Percentiles rank a stretch among this genome's conserved stretches.
These are phyloP conservation scores for Rhinella marina DNA, from an alignment of 2,797 vertebrate species.

Conservation along the genomic window DNA sequence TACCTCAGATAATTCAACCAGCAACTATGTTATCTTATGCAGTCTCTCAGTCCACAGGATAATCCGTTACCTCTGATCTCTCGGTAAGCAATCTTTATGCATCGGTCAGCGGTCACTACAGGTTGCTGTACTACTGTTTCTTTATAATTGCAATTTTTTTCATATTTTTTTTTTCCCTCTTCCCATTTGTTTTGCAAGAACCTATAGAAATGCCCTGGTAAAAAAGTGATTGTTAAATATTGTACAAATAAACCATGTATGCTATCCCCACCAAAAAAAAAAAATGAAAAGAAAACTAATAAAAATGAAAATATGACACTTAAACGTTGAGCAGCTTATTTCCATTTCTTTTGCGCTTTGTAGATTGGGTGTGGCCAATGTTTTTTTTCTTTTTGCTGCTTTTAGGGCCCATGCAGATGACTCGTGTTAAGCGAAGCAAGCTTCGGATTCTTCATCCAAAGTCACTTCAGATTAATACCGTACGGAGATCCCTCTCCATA, in stretches of 20 bases:
- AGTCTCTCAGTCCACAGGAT: slow-evolving; percentile 72
- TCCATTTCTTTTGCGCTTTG: background rate
- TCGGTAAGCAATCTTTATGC: slow-evolving; percentile 77
- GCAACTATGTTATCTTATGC: slow-evolving; percentile 77
- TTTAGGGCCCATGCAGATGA: too few species aligned
- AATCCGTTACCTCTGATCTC: slow-evolving; percentile 80
- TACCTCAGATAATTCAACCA: slow-evolving; percentile 90
- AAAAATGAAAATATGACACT: slow-evolving; percentile 36
- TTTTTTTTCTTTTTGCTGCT: background rate
- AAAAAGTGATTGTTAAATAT: slow-evolving; percentile 91
- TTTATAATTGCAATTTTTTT: slow-evolving; percentile 75
- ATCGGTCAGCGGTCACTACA: slow-evolving; percentile 81
- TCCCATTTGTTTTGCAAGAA: slow-evolving; percentile 69
- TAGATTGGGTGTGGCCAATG: too few species aligned
- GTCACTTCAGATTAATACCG: too few species aligned
- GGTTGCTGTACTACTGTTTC: slow-evolving; percentile 83
- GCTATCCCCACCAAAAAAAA: slow-evolving; percentile 78
- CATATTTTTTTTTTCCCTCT: background rate
- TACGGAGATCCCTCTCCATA: too few species aligned
- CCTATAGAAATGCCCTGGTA: slow-evolving; percentile 78
- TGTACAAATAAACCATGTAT: slow-evolving; percentile 92
- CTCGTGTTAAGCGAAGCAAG: too few species aligned
- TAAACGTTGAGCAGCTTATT: background rate
- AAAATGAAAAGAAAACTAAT: slow-evolving; percentile 64
- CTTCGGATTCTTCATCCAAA: too few species aligned